Evolutionary conservation across 2,888 invertebrate species (phyloP).

Genomic region (Tetramorium bicarinatum): DNA sequence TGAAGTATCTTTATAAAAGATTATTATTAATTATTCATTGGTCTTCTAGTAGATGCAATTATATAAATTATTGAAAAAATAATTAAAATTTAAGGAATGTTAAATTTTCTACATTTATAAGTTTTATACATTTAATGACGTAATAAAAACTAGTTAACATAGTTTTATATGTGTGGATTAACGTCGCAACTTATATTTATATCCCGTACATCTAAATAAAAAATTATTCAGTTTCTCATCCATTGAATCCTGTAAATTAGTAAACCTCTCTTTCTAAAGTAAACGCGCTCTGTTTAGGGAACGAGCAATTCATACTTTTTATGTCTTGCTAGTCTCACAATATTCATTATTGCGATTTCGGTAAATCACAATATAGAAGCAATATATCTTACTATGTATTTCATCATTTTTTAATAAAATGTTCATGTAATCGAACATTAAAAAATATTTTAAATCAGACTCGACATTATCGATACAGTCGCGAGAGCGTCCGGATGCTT

Average conservation of each 20-base stretch:
- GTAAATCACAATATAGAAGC: background rate
- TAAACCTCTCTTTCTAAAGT: background rate
- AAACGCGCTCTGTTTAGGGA: background rate
- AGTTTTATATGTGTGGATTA: background rate
- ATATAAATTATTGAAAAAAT: background rate
- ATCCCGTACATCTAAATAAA: background rate
- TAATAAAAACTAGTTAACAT: background rate
- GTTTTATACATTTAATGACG: background rate
- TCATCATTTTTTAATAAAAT: background rate
- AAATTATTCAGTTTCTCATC: background rate
- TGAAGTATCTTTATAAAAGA: background rate
- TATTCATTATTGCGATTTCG: background rate
- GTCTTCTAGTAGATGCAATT: background rate
- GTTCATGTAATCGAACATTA: background rate
- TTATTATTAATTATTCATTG: background rate
- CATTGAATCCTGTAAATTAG: background rate
- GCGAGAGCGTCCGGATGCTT: background rate
- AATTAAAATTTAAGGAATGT: background rate
- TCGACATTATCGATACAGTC: background rate
- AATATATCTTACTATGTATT: background rate
- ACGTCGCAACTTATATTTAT: background rate
- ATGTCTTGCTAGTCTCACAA: background rate
- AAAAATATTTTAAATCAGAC: background rate
- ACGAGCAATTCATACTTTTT: background rate
- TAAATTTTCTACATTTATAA: background rate